Base-by-base conservation (phyloP, 1,140 invertebrate species). In the Hyphantria cunea region DNA sequence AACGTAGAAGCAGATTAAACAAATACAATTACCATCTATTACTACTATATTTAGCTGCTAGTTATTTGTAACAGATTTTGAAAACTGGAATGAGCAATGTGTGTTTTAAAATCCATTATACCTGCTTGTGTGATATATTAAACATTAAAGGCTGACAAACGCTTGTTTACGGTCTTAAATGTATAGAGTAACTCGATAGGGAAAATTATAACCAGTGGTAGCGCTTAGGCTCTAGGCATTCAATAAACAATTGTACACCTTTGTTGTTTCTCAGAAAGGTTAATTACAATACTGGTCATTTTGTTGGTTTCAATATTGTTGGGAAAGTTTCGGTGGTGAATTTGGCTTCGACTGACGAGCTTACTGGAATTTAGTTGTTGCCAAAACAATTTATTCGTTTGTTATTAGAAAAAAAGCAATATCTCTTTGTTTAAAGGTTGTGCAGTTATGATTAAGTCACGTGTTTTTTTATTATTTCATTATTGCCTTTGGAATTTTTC, bases 301-400 rank as follows among this genome's bases (percentile, higher is more conserved):
- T 73, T 60, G 55, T 67, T 63, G 71, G 65, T 66, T 74, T 74
- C 71, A 33, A 70, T 59, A 72, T 70, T 66, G 64, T 73, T 65
- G 6, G 14, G 32, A 14, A 70, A 74, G 45, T 68, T 73, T 73
- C 44, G 37, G 52, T 37, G 64, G 54, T 45, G 25, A 42, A 48
- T 14, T 62, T 59, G 64, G 66, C 55, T 68, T 64, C 51, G 39
- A 60, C 45, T 62, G 66, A 68, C 59, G 53, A 66, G 51, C 54
- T 56, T 56, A 61, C 59, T 66, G 48, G 11, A 32, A 9, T 53
- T 10, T 14, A 58, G 6, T 67, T 59, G 58, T 59, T 58, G 52
- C 31, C 15, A 54, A 47, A 52, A 63, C 48, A 51, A 63, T 70
- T 68, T 39, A 48, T 25, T 25, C 34, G 37, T 64, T 55, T 51